Conservation (phyloP, 2,797 vertebrate species). For the Streptopelia turtur region DNA sequence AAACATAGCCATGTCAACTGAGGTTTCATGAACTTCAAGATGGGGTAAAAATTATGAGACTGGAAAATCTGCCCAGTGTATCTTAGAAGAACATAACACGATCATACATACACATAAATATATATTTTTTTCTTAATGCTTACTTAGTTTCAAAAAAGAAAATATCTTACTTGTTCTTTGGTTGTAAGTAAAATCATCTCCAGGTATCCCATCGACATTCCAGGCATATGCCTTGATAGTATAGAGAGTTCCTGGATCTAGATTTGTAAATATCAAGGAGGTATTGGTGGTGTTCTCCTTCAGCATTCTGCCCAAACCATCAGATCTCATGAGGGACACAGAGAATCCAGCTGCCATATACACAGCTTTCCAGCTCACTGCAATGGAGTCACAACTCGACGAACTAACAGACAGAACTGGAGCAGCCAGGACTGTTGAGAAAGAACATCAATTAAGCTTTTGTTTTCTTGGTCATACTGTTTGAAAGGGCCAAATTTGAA, state of each 20-base stretch:
- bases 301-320: constrained; percentile 76
- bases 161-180: constrained; percentile 89
- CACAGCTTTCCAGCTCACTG: constrained; percentile 82
- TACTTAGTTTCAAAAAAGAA: neutral
- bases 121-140: neutral
- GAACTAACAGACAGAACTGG: constrained; percentile 81
- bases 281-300: constrained; percentile 82
- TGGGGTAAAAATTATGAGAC: neutral
- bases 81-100: neutral
- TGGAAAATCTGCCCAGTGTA: neutral
- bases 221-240: constrained; percentile 82
- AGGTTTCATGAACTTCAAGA: neutral
- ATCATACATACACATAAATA: neutral
- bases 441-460: neutral
- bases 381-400: constrained; percentile 81
- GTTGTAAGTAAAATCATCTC: constrained; percentile 83
- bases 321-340: constrained; percentile 80
- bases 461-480: neutral
- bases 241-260: constrained; percentile 86
- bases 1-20: neutral
- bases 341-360: constrained; percentile 81
- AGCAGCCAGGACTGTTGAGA: constrained; percentile 83
- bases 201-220: constrained; percentile 82
- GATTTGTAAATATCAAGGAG: constrained; percentile 75
- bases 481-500: neutral